A percentile compares a stretch with the other conserved stretches of the same genome.
Evolutionary conservation across 2,797 vertebrate genomes (phyloP).

Genomic region (Tinamus major): DNA sequence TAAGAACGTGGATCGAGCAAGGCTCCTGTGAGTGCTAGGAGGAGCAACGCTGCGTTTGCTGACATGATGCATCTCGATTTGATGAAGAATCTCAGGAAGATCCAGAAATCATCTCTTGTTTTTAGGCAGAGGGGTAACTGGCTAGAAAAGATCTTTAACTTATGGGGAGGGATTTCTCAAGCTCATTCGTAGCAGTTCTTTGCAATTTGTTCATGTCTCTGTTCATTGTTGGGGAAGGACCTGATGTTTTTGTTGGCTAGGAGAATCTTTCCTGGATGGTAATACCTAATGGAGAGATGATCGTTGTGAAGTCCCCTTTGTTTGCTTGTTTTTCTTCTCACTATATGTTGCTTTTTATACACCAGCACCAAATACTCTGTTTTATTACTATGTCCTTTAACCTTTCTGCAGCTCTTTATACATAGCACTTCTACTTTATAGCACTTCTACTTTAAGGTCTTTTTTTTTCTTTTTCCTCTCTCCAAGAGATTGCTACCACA

Average conservation of each 20-base stretch:
- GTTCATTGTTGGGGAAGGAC: neutral
- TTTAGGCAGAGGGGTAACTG: neutral
- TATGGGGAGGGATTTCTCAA: neutral
- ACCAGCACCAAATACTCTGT: neutral
- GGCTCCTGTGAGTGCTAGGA: neutral
- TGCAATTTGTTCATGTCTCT: neutral
- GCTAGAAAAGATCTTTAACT: neutral
- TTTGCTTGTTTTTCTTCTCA: neutral
- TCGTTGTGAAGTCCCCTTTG: neutral
- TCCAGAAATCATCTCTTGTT: neutral
- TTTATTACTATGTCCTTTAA: neutral
- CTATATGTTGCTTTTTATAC: neutral
- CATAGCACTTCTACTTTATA: neutral
- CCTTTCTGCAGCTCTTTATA: neutral
- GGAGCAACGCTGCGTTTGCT: rapidly evolving
- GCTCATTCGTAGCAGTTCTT: neutral
- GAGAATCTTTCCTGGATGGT: neutral
- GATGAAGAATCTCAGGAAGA: neutral
- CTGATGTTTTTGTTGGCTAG: neutral
- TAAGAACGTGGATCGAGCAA: neutral
- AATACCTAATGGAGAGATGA: neutral
- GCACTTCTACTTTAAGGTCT: neutral
- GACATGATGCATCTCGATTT: rapidly evolving
- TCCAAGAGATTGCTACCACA: neutral
- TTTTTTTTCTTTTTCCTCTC: neutral